phyloP scores from a whole-genome alignment of 2,113 vertebrate genomes.

The Ophthalmolycus amberensis region DNA sequence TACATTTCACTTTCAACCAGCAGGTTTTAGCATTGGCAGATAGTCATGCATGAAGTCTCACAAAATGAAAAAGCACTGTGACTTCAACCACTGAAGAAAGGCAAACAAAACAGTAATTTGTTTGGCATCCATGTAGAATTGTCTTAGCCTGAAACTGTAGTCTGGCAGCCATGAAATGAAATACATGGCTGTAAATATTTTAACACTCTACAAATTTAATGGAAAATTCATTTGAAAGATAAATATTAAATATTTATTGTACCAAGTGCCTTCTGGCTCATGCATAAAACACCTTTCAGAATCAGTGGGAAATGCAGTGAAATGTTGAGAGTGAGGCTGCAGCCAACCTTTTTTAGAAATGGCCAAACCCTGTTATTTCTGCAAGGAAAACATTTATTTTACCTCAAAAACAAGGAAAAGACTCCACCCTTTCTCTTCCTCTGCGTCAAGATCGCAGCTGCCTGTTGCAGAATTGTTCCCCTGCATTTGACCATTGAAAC shows the following conservation, averaged over 20 bases:
- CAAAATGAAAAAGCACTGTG: conserved; percentile 43
- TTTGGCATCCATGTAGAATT: conserved; percentile 63
- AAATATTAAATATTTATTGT: conserved; percentile 83
- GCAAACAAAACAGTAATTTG: conserved; percentile 66
- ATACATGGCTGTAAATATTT: conserved; percentile 80
- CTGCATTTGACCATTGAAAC: conserved; percentile 34
- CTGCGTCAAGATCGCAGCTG: conserved; percentile 52
- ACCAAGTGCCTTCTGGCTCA: conserved; percentile 74
- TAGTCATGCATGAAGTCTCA: conserved; percentile 28
- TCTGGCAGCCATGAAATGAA: conserved; percentile 65
- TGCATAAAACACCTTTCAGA: conserved; percentile 78
- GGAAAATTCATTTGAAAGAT: conserved; percentile 81
- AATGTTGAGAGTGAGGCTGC: conserved; percentile 45
- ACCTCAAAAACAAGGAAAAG: conserved; percentile 77
- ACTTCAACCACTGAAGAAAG: conserved; percentile 56
- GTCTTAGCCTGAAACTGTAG: conserved; percentile 50
- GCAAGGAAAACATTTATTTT: conserved; percentile 76
- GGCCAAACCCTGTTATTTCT: conserved; percentile 63
- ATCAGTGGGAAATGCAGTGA: conserved; percentile 54
- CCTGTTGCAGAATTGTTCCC: conserved; percentile 62
- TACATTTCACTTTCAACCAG: conserved; percentile 33
- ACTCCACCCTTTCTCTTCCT: conserved; percentile 75
- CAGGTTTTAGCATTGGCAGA: conserved; percentile 38
- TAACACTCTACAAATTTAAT: conserved; percentile 77
- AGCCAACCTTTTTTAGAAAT: conserved; percentile 56